Conservation (phyloP, 2,113 vertebrate genomes). For the Pachyramphus minor region DNA sequence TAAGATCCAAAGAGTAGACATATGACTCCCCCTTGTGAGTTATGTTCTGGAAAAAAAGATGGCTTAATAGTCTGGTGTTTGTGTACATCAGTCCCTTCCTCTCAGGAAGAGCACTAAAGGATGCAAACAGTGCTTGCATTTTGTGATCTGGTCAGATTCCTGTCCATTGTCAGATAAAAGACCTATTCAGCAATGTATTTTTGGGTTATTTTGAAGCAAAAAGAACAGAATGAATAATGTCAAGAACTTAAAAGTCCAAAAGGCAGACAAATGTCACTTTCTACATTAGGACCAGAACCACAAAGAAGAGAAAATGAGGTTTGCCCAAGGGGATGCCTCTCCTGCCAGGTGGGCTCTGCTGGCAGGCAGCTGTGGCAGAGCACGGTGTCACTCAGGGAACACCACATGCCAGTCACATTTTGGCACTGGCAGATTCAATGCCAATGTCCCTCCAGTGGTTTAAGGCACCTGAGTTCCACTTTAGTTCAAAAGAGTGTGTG, state of each 20-base stretch:
- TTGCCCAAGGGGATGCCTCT: neutral
- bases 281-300: neutral
- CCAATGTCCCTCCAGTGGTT: neutral
- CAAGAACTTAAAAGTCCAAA: neutral
- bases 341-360: neutral
- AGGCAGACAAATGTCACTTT: neutral
- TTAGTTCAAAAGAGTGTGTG: neutral
- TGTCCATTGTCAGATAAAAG: neutral
- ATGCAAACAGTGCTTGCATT: neutral
- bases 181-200: neutral
- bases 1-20: conserved; percentile 31
- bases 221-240: neutral
- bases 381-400: neutral
- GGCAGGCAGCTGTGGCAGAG: neutral
- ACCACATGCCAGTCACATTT: neutral
- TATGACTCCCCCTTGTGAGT: conserved; percentile 52
- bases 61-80: neutral
- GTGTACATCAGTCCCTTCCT: neutral
- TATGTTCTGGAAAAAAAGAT: conserved; percentile 1
- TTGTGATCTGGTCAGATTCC: conserved; percentile 6
- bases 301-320: neutral
- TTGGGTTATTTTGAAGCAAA: neutral
- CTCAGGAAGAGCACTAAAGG: neutral
- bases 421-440: neutral
- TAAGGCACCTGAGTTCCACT: neutral